Percentiles rank a stretch among this genome's conserved stretches.
Evolutionary conservation across 2,888 invertebrate species (phyloP).

Genomic region (Thecocarcelia acutangulata): DNA sequence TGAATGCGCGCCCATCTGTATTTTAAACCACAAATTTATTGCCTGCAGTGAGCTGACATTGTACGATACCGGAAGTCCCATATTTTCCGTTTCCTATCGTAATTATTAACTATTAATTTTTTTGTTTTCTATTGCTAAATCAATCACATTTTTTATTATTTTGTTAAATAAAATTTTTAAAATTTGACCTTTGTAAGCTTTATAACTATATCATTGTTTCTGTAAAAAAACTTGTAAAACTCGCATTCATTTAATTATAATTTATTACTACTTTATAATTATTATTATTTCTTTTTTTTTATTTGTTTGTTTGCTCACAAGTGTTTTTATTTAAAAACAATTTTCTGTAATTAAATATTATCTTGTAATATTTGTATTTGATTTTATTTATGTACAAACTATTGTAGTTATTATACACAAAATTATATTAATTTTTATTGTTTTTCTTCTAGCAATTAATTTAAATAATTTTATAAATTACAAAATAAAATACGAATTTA

Average conservation of each 20-base stretch:
- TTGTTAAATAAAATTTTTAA: constrained; percentile 3
- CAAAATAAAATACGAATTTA: constrained; percentile 60
- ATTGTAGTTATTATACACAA: constrained; percentile 46
- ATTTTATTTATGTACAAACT: constrained; percentile 56
- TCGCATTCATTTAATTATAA: constrained; percentile 50
- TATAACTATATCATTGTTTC: constrained; percentile 34
- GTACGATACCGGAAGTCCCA: constrained; percentile 75
- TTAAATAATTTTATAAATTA: constrained; percentile 41
- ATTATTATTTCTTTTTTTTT: constrained; percentile 13
- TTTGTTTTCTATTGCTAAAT: not conserved
- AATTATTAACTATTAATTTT: constrained; percentile 51
- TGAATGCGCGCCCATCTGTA: not conserved
- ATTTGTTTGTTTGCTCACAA: constrained; percentile 25
- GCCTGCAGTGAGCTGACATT: constrained; percentile 76
- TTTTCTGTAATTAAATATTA: constrained; percentile 21
- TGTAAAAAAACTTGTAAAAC: constrained; percentile 53
- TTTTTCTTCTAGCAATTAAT: constrained; percentile 49
- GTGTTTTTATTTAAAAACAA: not conserved
- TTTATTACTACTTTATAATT: not conserved
- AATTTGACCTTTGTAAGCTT: constrained; percentile 14
- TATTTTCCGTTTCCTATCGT: constrained; percentile 72
- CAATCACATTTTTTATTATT: constrained; percentile 8
- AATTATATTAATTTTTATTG: constrained; percentile 28
- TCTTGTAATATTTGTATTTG: constrained; percentile 31
- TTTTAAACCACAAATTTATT: not conserved